Conservation (phyloP, 1,140 invertebrate species). For the Eufriesea mexicana region DNA sequence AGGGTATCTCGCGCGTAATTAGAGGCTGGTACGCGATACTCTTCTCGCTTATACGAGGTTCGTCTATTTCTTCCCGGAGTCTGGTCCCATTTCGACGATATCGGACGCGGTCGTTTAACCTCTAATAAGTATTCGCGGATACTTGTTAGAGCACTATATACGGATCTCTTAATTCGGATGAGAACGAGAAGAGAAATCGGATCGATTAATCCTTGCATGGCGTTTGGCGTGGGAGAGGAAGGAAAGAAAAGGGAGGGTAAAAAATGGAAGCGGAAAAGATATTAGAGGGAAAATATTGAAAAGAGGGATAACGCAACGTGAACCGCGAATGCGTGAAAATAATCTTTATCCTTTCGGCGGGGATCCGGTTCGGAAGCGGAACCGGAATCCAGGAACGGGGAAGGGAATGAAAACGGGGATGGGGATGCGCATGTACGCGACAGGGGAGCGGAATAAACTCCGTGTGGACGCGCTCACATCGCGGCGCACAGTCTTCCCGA, state of each 20-base stretch:
- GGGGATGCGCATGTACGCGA: slow-evolving; percentile 64
- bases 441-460: slow-evolving; percentile 64
- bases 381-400: slow-evolving; percentile 58
- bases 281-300: background rate
- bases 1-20: slow-evolving; percentile 51
- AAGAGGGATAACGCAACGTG: slow-evolving; percentile 3
- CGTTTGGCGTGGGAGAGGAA: background rate
- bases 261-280: background rate
- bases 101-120: no score
- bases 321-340: slow-evolving; percentile 60
- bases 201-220: background rate
- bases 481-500: slow-evolving; percentile 60
- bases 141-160: no score
- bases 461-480: slow-evolving; percentile 63
- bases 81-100: no score
- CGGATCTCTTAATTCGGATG: background rate
- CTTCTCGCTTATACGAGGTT: background rate
- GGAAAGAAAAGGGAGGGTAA: background rate
- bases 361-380: slow-evolving; percentile 67
- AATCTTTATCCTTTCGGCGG: slow-evolving; percentile 64
- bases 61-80: no score
- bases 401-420: slow-evolving; percentile 11
- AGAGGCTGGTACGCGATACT: slow-evolving; percentile 1
- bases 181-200: no score
- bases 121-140: no score